Conservation (phyloP, 2,888 invertebrate species). For the Timema podura region DNA sequence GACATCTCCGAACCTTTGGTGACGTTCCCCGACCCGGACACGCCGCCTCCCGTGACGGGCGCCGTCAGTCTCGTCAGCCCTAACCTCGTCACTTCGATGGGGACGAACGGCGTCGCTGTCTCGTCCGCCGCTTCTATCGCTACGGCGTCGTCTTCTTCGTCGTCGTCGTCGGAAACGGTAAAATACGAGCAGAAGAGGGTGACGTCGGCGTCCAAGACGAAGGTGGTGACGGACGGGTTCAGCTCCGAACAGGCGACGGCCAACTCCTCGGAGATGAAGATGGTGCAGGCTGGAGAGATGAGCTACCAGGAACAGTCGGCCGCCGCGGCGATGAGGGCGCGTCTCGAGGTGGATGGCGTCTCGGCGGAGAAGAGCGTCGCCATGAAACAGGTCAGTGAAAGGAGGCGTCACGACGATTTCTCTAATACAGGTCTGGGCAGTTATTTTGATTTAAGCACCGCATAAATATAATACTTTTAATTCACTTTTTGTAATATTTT, state of each 20-base stretch:
- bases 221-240: slow-evolving; percentile 77
- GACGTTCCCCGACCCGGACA: slow-evolving; percentile 76
- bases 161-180: slow-evolving; percentile 54
- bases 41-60: slow-evolving; percentile 49
- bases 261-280: slow-evolving; percentile 65
- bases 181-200: slow-evolving; percentile 82
- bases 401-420: neutral
- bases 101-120: slow-evolving; percentile 31
- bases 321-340: slow-evolving; percentile 71
- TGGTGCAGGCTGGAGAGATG: slow-evolving; percentile 63
- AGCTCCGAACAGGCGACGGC: slow-evolving; percentile 74
- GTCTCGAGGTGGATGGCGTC: slow-evolving; percentile 78
- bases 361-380: slow-evolving; percentile 82
- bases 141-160: slow-evolving; percentile 33
- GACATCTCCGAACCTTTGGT: slow-evolving; percentile 62
- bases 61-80: slow-evolving; percentile 44
- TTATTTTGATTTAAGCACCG: too few species aligned
- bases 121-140: slow-evolving; percentile 36
- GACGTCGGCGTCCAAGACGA: slow-evolving; percentile 71
- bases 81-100: slow-evolving; percentile 33
- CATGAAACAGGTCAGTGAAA: slow-evolving; percentile 65
- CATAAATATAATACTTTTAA: too few species aligned
- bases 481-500: too few species aligned
- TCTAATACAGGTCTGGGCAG: too few species aligned
- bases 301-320: slow-evolving; percentile 47